Percentiles rank a stretch among this genome's conserved stretches.
Conservation (phyloP, 2,113 vertebrate genomes). For the Tachycineta bicolor region DNA sequence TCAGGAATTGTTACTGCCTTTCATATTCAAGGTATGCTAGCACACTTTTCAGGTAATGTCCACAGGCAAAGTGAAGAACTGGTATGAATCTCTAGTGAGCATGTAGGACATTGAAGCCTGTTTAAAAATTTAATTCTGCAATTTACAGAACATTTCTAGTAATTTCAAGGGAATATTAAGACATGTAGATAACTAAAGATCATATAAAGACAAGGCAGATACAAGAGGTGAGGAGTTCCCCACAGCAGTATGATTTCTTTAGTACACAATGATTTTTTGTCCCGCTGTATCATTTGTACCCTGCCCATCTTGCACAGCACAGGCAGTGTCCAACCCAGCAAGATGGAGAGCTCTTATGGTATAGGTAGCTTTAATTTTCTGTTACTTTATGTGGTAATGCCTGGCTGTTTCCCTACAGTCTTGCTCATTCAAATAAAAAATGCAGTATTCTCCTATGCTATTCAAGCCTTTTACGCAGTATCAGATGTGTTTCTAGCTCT, state of each 20-base stretch:
- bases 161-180: not conserved
- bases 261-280: not conserved
- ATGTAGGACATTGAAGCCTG: not conserved
- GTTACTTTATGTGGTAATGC: not conserved
- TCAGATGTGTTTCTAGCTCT: not conserved
- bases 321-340: not conserved
- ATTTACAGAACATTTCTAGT: not conserved
- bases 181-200: not conserved
- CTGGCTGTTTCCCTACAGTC: not conserved
- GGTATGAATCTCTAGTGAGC: not conserved
- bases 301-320: not conserved
- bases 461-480: not conserved
- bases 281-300: not conserved
- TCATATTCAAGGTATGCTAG: not conserved
- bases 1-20: not conserved
- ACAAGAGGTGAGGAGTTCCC: not conserved
- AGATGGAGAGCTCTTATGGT: fast-evolving
- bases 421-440: not conserved
- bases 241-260: not conserved
- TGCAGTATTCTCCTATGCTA: not conserved
- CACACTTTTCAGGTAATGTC: not conserved
- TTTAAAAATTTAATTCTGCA: slow-evolving; percentile 14
- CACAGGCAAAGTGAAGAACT: not conserved
- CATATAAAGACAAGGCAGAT: not conserved
- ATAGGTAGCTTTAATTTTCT: not conserved